A percentile compares a stretch with the other conserved stretches of the same genome.
These are phyloP conservation scores for Aspidapion aeneum DNA, from an alignment of 2,888 invertebrate species.

Conservation along the genomic window DNA sequence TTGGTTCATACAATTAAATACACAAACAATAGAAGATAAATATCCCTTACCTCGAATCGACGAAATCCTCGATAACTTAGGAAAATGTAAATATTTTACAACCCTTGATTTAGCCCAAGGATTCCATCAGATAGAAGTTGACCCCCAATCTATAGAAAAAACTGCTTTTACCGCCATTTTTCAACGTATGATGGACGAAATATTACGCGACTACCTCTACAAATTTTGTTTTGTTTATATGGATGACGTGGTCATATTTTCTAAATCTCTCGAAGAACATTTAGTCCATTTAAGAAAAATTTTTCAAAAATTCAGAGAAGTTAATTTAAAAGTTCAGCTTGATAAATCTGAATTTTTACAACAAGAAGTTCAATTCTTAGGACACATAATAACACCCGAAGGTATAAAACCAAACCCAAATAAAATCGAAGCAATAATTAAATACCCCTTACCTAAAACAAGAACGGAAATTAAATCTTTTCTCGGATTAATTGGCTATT, in stretches of 20 bases:
- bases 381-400: conserved; percentile 9
- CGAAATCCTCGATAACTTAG: conserved; percentile 6
- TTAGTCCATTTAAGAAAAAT: conserved; percentile 4
- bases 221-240: conserved; percentile 5
- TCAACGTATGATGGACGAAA: conserved; percentile 4
- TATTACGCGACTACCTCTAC: neutral
- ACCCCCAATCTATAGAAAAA: conserved; percentile 25
- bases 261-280: conserved; percentile 13
- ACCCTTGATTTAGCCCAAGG: conserved; percentile 37
- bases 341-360: conserved; percentile 9
- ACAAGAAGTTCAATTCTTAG: conserved; percentile 12
- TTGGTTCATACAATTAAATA: no score
- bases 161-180: no score
- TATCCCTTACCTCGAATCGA: conserved; percentile 13
- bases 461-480: no score
- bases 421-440: conserved; percentile 2
- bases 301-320: no score
- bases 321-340: no score
- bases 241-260: conserved; percentile 15
- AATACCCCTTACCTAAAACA: no score
- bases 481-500: conserved; percentile 13
- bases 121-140: conserved; percentile 38
- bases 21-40: conserved; percentile 11
- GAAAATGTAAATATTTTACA: conserved; percentile 30
- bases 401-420: conserved; percentile 14